phyloP scores from a whole-genome alignment of 2,113 vertebrate genomes.

The Bos taurus region ARS-UCD2.0 NC_037333.1:91664501-91665000 shows the following conservation, averaged over 20 bases:
- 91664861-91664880: not conserved
- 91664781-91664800: not conserved
- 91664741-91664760: not conserved
- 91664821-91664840: not conserved
- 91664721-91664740: not conserved
- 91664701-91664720: not conserved
- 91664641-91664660: not conserved
- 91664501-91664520: not conserved
- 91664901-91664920: not conserved
- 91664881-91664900: not conserved
- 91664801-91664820: not conserved
- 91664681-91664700: not conserved
- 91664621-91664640: not conserved
- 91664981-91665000: not conserved
- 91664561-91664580: not conserved
- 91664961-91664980: not conserved
- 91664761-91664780: not conserved
- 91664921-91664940: not conserved
- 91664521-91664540: not conserved
- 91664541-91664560: not conserved
- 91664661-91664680: not conserved
- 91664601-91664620: not conserved
- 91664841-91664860: not conserved
- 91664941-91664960: not conserved
- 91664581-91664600: not conserved